Evolutionary conservation across 2,113 vertebrate genomes (phyloP).

Genomic region (Pterocles orientalis): DNA sequence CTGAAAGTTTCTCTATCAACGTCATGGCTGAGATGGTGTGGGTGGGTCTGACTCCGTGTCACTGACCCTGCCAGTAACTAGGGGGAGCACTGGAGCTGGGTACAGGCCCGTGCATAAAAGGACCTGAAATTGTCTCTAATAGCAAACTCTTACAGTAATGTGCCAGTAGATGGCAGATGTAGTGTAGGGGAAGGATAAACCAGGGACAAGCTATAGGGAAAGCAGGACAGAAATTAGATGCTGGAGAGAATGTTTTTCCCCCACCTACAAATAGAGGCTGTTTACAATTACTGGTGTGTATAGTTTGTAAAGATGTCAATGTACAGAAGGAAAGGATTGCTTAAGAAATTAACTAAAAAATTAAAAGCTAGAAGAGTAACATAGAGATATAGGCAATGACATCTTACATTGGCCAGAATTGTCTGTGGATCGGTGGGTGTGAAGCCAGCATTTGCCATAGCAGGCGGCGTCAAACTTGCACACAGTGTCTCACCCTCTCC

Average conservation of each 20-base stretch:
- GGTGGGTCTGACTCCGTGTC: background rate
- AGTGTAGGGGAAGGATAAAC: background rate
- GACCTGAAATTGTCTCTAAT: background rate
- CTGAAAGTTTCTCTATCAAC: background rate
- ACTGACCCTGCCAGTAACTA: background rate
- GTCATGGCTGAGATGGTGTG: background rate
- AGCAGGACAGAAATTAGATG: background rate
- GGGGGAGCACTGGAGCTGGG: background rate
- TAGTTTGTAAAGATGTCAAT: background rate
- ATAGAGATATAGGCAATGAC: background rate
- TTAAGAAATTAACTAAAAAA: background rate
- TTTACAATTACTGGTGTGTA: background rate
- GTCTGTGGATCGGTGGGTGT: background rate
- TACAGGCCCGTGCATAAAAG: background rate
- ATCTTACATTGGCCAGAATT: background rate
- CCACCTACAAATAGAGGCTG: background rate
- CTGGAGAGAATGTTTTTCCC: background rate
- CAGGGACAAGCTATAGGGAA: background rate
- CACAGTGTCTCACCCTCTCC: background rate
- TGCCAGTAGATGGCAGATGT: constrained; percentile 16
- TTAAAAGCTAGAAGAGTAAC: background rate
- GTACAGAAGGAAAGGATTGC: background rate
- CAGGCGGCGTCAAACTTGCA: background rate
- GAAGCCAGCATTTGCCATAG: background rate
- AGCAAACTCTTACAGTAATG: background rate